Base-by-base conservation (phyloP, 2,888 invertebrate species). In the Agrotis ipsilon region DNA sequence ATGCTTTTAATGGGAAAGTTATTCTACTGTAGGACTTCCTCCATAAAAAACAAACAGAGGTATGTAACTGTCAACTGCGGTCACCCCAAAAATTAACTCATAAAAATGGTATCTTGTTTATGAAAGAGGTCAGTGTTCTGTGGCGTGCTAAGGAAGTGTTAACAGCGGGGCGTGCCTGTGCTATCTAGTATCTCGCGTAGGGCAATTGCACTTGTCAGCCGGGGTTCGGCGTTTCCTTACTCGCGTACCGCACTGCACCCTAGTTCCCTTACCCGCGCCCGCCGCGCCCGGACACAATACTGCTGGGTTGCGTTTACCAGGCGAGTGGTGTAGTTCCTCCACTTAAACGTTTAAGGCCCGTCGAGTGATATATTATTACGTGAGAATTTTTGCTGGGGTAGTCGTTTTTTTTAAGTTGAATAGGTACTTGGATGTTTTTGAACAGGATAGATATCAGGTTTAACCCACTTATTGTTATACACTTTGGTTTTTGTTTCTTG, bases 121-220 rank as follows among this genome's bases (percentile, higher is more conserved):
- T 84, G 78, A 81, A 83, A 83, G 87, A 77, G 90, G 89, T 89
- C 92, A 87, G 88, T 86, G 92, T 83, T 86, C 90, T 78, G 83
- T 93, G 81, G 92, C 93, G 93, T 93, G 92, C 87, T 82, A 77
- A 86, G 91, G 89, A 91, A 90, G 93, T 92, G 93, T 93, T 93
- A 93, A 92, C 92, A 92, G 86, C 89, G 86, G 91, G 92, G 92
- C 91, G 93, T 89, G 91, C 91, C 92, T 92, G 91, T 86, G 91
- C 92, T 94, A 94, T 94, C 94, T 93, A 84, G 89, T 91, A 94
- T 93, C 93, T 92, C 83, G 88, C 87, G 87, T 86, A 88, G 83
- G 85, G 86, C 92, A 90, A 93, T 93, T 93, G 92, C 91, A 92
- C 92, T 93, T 93, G 93, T 92, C 92, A 92, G 93, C 90, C 87